Conservation (phyloP, 2,113 vertebrate genomes). For the Zingel zingel region DNA sequence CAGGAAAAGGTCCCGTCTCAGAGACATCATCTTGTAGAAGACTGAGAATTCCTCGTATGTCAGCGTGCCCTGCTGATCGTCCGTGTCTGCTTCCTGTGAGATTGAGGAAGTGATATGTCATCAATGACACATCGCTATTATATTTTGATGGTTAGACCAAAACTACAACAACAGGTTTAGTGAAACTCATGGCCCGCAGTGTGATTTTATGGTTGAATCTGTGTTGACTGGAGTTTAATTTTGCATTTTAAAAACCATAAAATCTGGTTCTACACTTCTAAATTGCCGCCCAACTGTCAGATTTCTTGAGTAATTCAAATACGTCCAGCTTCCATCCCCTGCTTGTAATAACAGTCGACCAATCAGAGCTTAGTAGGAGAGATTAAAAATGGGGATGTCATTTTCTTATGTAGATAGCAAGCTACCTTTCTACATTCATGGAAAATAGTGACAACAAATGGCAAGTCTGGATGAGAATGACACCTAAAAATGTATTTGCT, state of each 20-base stretch:
- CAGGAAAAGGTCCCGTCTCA: conserved; percentile 94
- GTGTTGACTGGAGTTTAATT: no score
- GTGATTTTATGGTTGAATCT: neutral
- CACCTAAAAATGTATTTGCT: neutral
- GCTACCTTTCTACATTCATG: no score
- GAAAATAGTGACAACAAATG: no score
- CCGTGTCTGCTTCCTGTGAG: conserved; percentile 94
- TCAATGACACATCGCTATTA: neutral
- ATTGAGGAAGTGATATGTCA: conserved; percentile 1
- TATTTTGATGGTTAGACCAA: neutral
- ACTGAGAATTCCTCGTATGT: conserved; percentile 97
- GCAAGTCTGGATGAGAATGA: no score
- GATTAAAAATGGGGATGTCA: neutral
- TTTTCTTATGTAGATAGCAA: neutral
- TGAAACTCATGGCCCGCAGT: neutral
- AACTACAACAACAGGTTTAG: neutral
- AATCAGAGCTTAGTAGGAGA: neutral
- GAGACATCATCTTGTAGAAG: conserved; percentile 99
- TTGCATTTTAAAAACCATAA: no score
- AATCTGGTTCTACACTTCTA: no score
- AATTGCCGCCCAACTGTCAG: no score
- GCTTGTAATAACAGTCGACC: neutral
- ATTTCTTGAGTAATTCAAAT: no score
- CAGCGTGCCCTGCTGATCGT: conserved; percentile 95
- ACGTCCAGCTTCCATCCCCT: no score